Evolutionary conservation across 2,888 invertebrate genomes (phyloP).

Genomic region (Drosophila emarginata): DNA sequence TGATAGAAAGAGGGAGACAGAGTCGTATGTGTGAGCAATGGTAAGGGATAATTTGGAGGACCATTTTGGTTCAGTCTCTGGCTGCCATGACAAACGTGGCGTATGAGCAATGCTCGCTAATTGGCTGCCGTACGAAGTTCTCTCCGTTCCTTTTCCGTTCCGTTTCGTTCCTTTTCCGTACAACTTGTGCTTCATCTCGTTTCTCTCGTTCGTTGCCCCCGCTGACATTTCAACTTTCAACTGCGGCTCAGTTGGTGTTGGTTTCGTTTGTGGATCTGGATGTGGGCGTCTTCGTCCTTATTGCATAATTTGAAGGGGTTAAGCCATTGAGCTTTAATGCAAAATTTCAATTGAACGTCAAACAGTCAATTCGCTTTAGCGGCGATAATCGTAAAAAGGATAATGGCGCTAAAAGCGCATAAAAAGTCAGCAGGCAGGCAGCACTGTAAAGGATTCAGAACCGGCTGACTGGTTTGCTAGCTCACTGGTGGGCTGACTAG

Average conservation of each 20-base stretch:
- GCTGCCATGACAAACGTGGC: slow-evolving; percentile 75
- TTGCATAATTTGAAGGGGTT: slow-evolving; percentile 77
- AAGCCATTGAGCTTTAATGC: slow-evolving; percentile 77
- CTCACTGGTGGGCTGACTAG: neutral
- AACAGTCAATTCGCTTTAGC: slow-evolving; percentile 78
- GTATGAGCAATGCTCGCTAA: slow-evolving; percentile 79
- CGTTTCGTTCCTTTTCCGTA: slow-evolving; percentile 21
- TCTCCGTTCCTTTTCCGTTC: slow-evolving; percentile 40
- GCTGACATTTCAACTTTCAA: slow-evolving; percentile 41
- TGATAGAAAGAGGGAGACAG: neutral
- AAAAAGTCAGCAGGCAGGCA: slow-evolving; percentile 51
- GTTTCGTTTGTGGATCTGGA: slow-evolving; percentile 15
- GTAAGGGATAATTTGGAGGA: slow-evolving; percentile 3
- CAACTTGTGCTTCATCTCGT: slow-evolving; percentile 26
- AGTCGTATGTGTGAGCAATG: slow-evolving; percentile 10
- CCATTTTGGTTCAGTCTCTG: slow-evolving; percentile 27
- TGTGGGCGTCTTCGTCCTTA: slow-evolving; percentile 34
- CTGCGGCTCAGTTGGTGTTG: slow-evolving; percentile 40
- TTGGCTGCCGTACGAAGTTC: slow-evolving; percentile 65
- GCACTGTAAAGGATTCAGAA: slow-evolving; percentile 12
- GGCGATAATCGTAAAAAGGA: slow-evolving; percentile 77
- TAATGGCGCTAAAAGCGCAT: slow-evolving; percentile 77
- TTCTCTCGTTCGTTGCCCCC: slow-evolving; percentile 29
- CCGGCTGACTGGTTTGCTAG: slow-evolving; percentile 19
- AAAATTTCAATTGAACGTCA: slow-evolving; percentile 79